Conservation (phyloP, 2,113 vertebrate species). For the Ursus arctos region DNA sequence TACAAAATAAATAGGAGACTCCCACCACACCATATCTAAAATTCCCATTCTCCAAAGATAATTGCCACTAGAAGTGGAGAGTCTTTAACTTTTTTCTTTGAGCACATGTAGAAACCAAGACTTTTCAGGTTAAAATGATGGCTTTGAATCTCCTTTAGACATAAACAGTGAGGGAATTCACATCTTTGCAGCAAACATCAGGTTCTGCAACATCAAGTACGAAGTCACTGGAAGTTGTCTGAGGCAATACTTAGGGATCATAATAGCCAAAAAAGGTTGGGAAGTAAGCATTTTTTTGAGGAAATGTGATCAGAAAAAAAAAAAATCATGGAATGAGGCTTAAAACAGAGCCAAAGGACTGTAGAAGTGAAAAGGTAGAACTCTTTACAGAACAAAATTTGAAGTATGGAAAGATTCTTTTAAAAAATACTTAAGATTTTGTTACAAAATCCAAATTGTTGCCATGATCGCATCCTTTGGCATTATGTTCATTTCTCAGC, state of each 20-base stretch:
- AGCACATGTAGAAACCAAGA: constrained; percentile 16
- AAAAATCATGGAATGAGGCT: constrained; percentile 43
- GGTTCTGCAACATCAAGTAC: background rate
- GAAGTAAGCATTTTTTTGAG: constrained; percentile 7
- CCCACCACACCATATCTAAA: background rate
- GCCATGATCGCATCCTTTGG: constrained; percentile 7
- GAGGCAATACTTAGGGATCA: background rate
- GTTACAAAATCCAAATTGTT: constrained; percentile 11
- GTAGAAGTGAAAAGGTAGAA: constrained; percentile 2
- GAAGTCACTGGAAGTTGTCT: background rate
- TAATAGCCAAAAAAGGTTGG: background rate
- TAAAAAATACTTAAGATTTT: background rate
- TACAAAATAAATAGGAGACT: background rate
- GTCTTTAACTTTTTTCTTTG: background rate
- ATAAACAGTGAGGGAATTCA: background rate
- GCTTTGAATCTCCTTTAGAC: background rate
- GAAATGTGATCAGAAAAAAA: background rate
- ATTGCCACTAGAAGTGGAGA: background rate
- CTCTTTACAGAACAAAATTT: background rate
- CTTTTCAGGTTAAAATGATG: background rate
- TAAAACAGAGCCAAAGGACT: background rate
- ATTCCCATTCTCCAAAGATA: background rate
- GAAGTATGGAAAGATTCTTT: background rate
- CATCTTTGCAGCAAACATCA: background rate
- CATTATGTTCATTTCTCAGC: constrained; percentile 22